Evolutionary conservation across 2,888 invertebrate species (phyloP).

Genomic region (Ischnus inquisitorius): DNA sequence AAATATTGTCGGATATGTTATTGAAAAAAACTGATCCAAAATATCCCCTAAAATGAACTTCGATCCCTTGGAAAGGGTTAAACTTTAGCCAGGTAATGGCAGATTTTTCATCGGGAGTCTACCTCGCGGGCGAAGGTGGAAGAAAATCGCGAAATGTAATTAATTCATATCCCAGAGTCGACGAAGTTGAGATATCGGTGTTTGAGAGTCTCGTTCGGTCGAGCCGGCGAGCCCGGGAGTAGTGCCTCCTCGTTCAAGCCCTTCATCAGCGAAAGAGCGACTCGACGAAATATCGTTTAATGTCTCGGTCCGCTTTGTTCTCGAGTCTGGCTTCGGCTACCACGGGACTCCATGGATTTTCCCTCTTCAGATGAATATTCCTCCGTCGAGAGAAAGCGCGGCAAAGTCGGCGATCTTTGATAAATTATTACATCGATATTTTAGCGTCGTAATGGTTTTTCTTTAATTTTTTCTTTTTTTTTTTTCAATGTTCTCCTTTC

Average conservation of each 20-base stretch:
- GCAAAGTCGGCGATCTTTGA: slow-evolving; percentile 60
- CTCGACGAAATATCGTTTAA: slow-evolving; percentile 69
- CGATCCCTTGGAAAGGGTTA: no score
- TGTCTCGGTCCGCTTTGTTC: slow-evolving; percentile 69
- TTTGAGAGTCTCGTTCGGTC: slow-evolving; percentile 38
- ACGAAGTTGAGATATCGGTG: slow-evolving; percentile 55
- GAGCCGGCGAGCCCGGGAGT: slow-evolving; percentile 29
- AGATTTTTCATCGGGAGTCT: no score
- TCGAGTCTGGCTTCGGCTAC: slow-evolving; percentile 40
- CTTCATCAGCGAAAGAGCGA: slow-evolving; percentile 64
- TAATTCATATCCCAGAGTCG: slow-evolving; percentile 34
- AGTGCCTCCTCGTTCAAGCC: slow-evolving; percentile 54
- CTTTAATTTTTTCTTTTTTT: slow-evolving; percentile 31
- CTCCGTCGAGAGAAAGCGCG: slow-evolving; percentile 25
- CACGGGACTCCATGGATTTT: slow-evolving; percentile 1
- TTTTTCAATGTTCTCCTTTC: slow-evolving; percentile 48
- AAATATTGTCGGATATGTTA: no score
- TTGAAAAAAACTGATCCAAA: no score
- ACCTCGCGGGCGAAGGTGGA: not conserved
- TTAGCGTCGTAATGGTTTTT: slow-evolving; percentile 48
- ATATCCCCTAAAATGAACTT: no score
- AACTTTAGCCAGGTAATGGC: no score
- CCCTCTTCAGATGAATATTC: slow-evolving; percentile 20
- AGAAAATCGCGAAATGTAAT: slow-evolving; percentile 24
- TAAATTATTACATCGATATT: slow-evolving; percentile 65